phyloP scores from a whole-genome alignment of 2,888 invertebrate genomes.

The Metalampra italica region DNA sequence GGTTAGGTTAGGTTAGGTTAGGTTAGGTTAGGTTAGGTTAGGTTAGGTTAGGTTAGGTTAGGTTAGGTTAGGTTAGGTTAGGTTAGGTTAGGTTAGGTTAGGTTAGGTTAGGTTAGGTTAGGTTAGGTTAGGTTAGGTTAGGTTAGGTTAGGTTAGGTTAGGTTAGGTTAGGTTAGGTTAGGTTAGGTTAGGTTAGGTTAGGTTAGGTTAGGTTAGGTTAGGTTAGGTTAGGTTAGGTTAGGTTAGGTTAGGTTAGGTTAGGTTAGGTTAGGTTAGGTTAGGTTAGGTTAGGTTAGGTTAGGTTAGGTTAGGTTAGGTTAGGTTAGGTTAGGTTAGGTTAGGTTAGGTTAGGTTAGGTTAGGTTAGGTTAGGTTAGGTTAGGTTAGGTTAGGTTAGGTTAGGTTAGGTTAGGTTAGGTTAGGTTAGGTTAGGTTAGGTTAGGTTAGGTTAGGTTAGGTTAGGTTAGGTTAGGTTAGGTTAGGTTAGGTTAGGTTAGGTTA shows the following conservation, averaged over 20 bases:
- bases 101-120: conserved; percentile 13
- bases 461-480: conserved; percentile 18
- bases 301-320: conserved; percentile 17
- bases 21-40: conserved; percentile 12
- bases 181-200: conserved; percentile 19
- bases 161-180: conserved; percentile 17
- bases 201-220: conserved; percentile 20
- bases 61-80: conserved; percentile 13
- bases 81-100: conserved; percentile 13
- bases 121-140: conserved; percentile 14
- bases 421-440: conserved; percentile 9
- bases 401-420: conserved; percentile 12
- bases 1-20: conserved; percentile 11
- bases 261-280: conserved; percentile 17
- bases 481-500: conserved; percentile 22
- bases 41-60: conserved; percentile 12
- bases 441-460: conserved; percentile 13
- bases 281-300: conserved; percentile 17
- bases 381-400: conserved; percentile 20
- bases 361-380: conserved; percentile 20
- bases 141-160: conserved; percentile 17
- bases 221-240: conserved; percentile 18
- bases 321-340: conserved; percentile 16
- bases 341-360: conserved; percentile 16
- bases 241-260: conserved; percentile 16